Base-by-base conservation (phyloP, 1,140 invertebrate genomes). In the Drosophila subpulchrella region DNA sequence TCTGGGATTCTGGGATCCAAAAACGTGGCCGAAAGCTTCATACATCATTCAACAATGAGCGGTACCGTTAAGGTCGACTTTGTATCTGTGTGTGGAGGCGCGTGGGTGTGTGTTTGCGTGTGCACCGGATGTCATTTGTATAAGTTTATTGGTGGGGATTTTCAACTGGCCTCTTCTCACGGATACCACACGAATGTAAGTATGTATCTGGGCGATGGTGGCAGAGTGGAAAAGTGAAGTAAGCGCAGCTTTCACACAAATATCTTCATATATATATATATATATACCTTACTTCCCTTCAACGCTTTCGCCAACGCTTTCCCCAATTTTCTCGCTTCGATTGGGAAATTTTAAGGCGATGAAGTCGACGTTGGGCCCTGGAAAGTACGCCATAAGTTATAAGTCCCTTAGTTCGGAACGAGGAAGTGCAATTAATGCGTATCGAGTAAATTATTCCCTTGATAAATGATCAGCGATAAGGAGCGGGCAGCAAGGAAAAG, bases 1-100 rank as follows among this genome's bases (percentile, higher is more conserved):
- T 17, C 42, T 8, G 1, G 32, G 15, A 10, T 11, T n/a, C 30
- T 1, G 32, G 24, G 17, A 32, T 34, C 44, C 67, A 32, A 44
- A 30, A 70, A 51, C 42, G 61, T 78, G 75, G 68, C 61, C 68
- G 63, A 51, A 44, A 48, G 62, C 75, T 73, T 73, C 66, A 79
- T 82, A 82, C 83, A 86, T 88, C 82, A 86, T 86, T 86, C 79
- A 86, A 88, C 82, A 86, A 82, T 82, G 73, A 68, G 61, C 61
- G 68, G 44, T 57, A 24, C 51, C 38, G 44, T 30, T 11, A 30
- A 53, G 34, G 41, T 54, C 32, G 38, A 30, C 56, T 54, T 56
- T 54, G 36, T 42, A 54, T 58, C 10, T 71, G 10, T 50, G 47
- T 34, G n/a, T 17, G 34, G 50, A n/a, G 41, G 38, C 7, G 3